Percentiles rank a stretch among this genome's conserved stretches.
Evolutionary conservation across 2,888 invertebrate species (phyloP).

Genomic region (Leistus spinibarbis): DNA sequence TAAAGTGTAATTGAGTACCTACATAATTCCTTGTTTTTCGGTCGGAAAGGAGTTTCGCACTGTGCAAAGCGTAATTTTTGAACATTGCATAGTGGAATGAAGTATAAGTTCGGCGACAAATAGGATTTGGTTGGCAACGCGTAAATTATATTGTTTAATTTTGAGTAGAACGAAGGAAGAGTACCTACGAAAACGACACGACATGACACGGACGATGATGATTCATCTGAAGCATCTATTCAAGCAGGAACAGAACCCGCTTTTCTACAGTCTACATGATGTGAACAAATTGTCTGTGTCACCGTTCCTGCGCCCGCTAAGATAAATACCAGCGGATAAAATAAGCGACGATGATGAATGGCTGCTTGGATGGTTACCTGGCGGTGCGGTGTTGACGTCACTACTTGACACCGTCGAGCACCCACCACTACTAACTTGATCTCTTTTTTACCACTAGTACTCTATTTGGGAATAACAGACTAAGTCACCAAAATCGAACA

Average conservation of each 20-base stretch:
- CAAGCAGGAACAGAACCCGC: background rate
- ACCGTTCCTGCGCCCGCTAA: constrained; percentile 22
- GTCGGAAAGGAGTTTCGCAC: too few relatives aligned
- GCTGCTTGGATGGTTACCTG: constrained; percentile 4
- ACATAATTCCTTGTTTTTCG: too few relatives aligned
- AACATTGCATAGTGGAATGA: background rate
- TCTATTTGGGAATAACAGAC: background rate
- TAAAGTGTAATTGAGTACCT: too few relatives aligned
- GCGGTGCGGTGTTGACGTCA: background rate
- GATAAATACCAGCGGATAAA: constrained; percentile 35
- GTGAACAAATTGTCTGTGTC: constrained; percentile 37
- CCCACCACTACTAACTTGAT: background rate
- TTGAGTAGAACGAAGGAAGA: constrained; percentile 24
- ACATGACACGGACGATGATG: constrained; percentile 29
- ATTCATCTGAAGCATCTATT: constrained; percentile 34
- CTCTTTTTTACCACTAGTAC: background rate
- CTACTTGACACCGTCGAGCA: background rate
- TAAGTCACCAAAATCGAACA: background rate
- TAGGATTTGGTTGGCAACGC: constrained; percentile 43
- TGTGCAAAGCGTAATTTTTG: too few relatives aligned
- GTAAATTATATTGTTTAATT: constrained; percentile 46
- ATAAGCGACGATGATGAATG: constrained; percentile 38
- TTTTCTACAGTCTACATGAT: constrained; percentile 26
- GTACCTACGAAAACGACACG: too few relatives aligned
- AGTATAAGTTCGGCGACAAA: constrained; percentile 34